Base-by-base conservation (phyloP, 1,140 invertebrate genomes). In the Dinothrombium tinctorium region DNA sequence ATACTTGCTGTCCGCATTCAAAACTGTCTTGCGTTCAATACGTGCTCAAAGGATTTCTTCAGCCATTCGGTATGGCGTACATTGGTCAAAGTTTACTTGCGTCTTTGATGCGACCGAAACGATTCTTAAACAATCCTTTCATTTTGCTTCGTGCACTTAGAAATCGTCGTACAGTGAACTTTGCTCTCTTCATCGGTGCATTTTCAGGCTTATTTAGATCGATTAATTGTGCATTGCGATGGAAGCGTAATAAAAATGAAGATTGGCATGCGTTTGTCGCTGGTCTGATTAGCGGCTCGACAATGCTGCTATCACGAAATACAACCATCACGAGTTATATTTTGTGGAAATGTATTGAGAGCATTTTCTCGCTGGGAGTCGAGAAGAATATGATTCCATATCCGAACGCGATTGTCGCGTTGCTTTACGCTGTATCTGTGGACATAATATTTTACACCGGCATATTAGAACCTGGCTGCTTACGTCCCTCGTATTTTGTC, bases 401-500 rank as follows among this genome's bases (percentile, higher is more conserved):
- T 17, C 70, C 69, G 23, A 65, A 69, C 42, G 72, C 72, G 40
- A 15, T 36, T 2, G 23, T 36, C 12, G 59, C 71, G 15, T 62
- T 78, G 32, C 58, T 81, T 12, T 80, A 82, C 53, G 71, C 73
- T 40, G 59, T 76, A 47, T 76, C 75, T 45, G 81, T 77, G 5
- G 73, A 75, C 19, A 56, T 77, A 48, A 60, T 81, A 12, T 80
- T 82, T 53, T 76, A 81, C 59, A 70, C 69, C 25, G 44, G 73
- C 45, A 66, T 81, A 21, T 45, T 81, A 38, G 77, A 82, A 54
- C 76, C 78, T 8, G 69, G 75, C 43, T 73, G 71, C 52, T 55
- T 83, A 28, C 63, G 78, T 50, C 61, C 72, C 7, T 76, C 74
- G n/a, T 83, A 82, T 56, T 79, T 72, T 66, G 76, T 73, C 53